Evolutionary conservation across 2,888 invertebrate genomes (phyloP).

Genomic region (Tenthredo mesomela): DNA sequence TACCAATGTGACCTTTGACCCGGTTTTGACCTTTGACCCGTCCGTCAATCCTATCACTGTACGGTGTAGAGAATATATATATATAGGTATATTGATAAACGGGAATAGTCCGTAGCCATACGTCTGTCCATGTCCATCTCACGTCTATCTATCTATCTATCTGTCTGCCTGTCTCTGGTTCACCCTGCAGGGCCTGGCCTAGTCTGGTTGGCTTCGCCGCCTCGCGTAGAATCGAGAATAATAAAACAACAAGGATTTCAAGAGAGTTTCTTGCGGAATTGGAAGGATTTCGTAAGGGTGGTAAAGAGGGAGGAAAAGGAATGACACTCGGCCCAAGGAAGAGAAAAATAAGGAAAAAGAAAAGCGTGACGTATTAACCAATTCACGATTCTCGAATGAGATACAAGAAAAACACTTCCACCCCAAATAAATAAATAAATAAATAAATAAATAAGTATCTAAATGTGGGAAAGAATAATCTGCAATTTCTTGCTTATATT

Average conservation of each 20-base stretch:
- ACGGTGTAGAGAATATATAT: background rate
- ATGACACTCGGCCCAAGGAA: background rate
- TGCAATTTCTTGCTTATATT: background rate
- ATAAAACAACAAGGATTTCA: conserved; percentile 41
- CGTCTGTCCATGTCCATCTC: conserved; percentile 19
- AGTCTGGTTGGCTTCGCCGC: background rate
- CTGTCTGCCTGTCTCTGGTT: conserved; percentile 6
- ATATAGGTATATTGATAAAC: conserved; percentile 14
- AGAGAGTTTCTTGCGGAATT: background rate
- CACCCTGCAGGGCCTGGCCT: background rate
- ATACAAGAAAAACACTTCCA: background rate
- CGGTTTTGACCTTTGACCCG: conserved; percentile 1
- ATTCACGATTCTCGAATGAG: conserved; percentile 12
- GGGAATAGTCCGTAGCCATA: conserved; percentile 12
- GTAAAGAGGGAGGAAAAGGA: background rate
- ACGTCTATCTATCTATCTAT: background rate
- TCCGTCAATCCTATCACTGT: conserved; percentile 6
- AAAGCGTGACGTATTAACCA: background rate
- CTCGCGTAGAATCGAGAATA: background rate
- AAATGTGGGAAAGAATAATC: background rate
- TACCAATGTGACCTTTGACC: conserved; percentile 21
- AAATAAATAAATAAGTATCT: background rate
- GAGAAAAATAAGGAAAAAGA: background rate
- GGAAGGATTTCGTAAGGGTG: conserved; percentile 15
- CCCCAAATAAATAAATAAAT: background rate